Conservation (phyloP, 2,797 vertebrate species). For the Dendrocincla tyrannina region DNA sequence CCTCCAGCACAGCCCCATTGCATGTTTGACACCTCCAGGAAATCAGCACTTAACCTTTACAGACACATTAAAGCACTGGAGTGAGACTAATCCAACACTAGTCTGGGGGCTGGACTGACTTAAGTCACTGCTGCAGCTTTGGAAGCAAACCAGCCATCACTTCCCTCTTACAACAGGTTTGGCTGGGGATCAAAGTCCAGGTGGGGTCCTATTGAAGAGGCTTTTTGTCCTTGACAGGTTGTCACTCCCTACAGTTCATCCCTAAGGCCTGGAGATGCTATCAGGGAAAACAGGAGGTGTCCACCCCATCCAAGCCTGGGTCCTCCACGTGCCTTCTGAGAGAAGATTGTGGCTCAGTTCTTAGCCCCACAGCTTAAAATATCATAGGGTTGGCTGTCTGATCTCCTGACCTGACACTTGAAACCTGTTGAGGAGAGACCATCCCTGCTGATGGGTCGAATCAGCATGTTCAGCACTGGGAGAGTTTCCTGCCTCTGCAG, state of each 20-base stretch:
- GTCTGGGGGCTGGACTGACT: neutral
- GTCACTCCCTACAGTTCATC: neutral
- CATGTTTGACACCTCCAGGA: neutral
- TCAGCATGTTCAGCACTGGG: neutral
- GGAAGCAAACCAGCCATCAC: neutral
- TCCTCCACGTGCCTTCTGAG: neutral
- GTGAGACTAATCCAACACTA: constrained; percentile 13
- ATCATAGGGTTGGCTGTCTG: neutral
- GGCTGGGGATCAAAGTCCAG: neutral
- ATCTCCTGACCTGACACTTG: neutral
- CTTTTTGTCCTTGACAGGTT: neutral
- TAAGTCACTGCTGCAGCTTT: constrained; percentile 9
- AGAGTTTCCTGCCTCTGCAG: neutral
- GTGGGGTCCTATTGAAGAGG: neutral
- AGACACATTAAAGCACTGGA: neutral
- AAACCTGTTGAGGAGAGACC: neutral
- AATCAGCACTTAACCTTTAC: neutral
- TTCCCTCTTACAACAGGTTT: neutral
- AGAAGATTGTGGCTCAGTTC: neutral
- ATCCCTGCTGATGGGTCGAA: neutral
- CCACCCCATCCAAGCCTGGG: neutral
- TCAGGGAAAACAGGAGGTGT: neutral
- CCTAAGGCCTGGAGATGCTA: neutral
- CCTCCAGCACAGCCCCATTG: neutral
- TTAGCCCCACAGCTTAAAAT: neutral